Evolutionary conservation across 2,888 invertebrate species (phyloP).

Genomic region (Acanthosepion lycidas): DNA sequence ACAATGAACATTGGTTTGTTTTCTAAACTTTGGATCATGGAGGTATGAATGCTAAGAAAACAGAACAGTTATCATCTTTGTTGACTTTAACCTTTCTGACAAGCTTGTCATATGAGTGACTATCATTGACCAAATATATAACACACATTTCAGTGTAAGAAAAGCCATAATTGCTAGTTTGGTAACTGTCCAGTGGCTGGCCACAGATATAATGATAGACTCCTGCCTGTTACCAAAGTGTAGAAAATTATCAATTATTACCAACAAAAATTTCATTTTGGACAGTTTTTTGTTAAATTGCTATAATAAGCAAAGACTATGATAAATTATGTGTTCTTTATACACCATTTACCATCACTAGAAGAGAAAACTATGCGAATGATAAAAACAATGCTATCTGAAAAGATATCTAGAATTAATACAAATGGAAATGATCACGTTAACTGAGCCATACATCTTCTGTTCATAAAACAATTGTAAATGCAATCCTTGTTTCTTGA

Average conservation of each 20-base stretch:
- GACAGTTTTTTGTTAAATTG: not conserved
- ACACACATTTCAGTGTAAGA: not conserved
- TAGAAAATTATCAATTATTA: not conserved
- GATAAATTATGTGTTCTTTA: not conserved
- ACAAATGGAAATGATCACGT: not conserved
- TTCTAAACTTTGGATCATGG: not conserved
- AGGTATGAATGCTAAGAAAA: not conserved
- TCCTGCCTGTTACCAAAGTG: not conserved
- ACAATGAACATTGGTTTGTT: not conserved
- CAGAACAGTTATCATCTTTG: not conserved
- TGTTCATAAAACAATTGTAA: not conserved
- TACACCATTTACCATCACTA: not conserved
- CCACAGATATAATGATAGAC: not conserved
- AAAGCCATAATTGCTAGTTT: not conserved
- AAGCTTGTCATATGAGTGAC: not conserved
- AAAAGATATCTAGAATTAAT: not conserved
- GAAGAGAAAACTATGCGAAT: not conserved
- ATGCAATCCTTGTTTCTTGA: not conserved
- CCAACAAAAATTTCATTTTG: not conserved
- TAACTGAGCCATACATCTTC: not conserved
- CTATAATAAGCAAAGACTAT: not conserved
- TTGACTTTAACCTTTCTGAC: not conserved
- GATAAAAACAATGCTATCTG: not conserved
- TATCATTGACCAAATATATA: not conserved
- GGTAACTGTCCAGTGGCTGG: not conserved